Conservation (phyloP, 1,140 invertebrate species). For the Ditylenchus dipsaci region DNA sequence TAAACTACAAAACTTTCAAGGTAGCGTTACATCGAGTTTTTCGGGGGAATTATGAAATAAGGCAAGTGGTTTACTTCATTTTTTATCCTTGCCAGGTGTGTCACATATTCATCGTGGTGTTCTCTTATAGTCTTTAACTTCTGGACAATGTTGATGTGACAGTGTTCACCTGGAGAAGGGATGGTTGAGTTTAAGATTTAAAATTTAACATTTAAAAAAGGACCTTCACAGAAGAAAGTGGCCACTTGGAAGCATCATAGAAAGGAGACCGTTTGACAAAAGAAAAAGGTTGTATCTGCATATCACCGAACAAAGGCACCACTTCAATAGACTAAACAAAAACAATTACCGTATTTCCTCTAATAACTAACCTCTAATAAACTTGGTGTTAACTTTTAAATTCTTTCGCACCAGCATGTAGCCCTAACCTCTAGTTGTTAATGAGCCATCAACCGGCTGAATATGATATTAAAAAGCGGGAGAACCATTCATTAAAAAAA, state of each 20-base stretch:
- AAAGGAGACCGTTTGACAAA: conserved; percentile 77
- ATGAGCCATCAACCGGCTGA: too few species aligned
- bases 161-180: conserved; percentile 62
- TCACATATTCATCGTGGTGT: conserved; percentile 95
- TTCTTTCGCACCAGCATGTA: neutral
- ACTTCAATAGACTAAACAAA: conserved; percentile 74
- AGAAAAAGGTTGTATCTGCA: conserved; percentile 98
- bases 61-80: conserved; percentile 70
- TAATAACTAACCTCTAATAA: too few species aligned
- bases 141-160: conserved; percentile 91
- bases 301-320: conserved; percentile 95
- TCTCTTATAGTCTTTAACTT: conserved; percentile 88
- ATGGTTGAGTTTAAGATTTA: conserved; percentile 3
- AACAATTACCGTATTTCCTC: too few species aligned
- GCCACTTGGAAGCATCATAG: conserved; percentile 88
- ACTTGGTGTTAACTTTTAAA: too few species aligned
- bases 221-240: conserved; percentile 73
- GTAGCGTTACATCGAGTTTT: too few species aligned
- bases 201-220: neutral
- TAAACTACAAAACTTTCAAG: too few species aligned
- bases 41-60: too few species aligned
- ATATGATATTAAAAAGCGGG: too few species aligned
- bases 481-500: too few species aligned
- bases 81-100: conserved; percentile 86
- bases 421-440: too few species aligned